Percentiles rank a stretch among this genome's conserved stretches.
phyloP scores from a whole-genome alignment of 2,888 invertebrate species.

The Pseudolycoriella hygida region DNA sequence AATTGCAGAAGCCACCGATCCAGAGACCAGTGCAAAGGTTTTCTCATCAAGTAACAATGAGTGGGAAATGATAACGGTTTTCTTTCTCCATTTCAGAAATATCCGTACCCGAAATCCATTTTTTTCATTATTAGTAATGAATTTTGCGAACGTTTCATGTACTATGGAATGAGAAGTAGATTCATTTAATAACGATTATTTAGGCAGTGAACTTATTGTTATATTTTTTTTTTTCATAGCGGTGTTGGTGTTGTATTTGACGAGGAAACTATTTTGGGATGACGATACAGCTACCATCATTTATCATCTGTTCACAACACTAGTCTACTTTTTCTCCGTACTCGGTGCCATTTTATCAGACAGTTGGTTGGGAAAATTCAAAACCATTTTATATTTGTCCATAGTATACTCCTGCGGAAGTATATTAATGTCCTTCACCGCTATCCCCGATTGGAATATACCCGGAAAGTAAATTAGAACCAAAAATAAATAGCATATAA shows the following conservation, averaged over 20 bases:
- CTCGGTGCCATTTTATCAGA: constrained; percentile 92
- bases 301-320: constrained; percentile 76
- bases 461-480: constrained; percentile 26
- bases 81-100: neutral
- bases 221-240: constrained; percentile 40
- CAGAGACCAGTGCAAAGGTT: too few species aligned
- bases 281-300: constrained; percentile 65
- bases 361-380: constrained; percentile 73
- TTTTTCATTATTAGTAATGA: constrained; percentile 85
- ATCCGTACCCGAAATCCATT: constrained; percentile 1
- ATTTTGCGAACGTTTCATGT: constrained; percentile 90
- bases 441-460: constrained; percentile 41
- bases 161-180: constrained; percentile 89
- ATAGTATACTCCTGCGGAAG: constrained; percentile 72
- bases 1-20: too few species aligned
- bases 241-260: constrained; percentile 78
- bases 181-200: constrained; percentile 29
- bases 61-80: too few species aligned
- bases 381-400: constrained; percentile 77
- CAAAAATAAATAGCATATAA: neutral
- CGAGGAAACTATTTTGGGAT: constrained; percentile 51
- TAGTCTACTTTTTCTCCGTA: constrained; percentile 79
- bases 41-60: too few species aligned
- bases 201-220: too few species aligned
- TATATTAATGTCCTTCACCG: constrained; percentile 50